Evolutionary conservation across 1,140 invertebrate species (phyloP).

Genomic region (Solen grandis): DNA sequence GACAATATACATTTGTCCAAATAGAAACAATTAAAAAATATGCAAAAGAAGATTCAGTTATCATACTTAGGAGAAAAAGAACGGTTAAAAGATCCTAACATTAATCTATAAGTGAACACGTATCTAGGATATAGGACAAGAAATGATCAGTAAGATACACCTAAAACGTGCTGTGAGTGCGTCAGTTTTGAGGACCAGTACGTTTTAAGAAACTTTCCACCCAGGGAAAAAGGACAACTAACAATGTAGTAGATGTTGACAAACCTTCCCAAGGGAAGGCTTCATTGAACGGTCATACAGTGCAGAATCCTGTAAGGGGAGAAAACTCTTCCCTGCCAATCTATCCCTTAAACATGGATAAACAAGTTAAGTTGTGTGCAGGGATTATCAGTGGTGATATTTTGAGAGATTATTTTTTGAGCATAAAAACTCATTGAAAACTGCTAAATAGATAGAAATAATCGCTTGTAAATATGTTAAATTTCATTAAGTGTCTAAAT

Average conservation of each 20-base stretch:
- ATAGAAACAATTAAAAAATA: too few species aligned
- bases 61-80: too few species aligned
- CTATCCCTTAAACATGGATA: slow-evolving; percentile 4
- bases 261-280: neutral
- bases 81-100: too few species aligned
- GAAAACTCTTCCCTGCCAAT: slow-evolving; percentile 14
- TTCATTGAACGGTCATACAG: neutral
- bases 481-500: too few species aligned
- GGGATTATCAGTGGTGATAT: too few species aligned
- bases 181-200: neutral
- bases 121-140: neutral
- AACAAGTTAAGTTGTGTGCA: slow-evolving; percentile 24
- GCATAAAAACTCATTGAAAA: too few species aligned
- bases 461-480: too few species aligned
- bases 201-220: neutral
- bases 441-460: too few species aligned
- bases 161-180: neutral
- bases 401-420: too few species aligned
- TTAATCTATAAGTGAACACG: too few species aligned
- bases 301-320: neutral
- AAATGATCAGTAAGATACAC: neutral
- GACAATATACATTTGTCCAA: too few species aligned
- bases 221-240: neutral
- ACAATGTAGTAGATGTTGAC: neutral
- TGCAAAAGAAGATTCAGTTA: too few species aligned